Base-by-base conservation (phyloP, 2,797 vertebrate species). In the Neosilurus mollespiculum region DNA sequence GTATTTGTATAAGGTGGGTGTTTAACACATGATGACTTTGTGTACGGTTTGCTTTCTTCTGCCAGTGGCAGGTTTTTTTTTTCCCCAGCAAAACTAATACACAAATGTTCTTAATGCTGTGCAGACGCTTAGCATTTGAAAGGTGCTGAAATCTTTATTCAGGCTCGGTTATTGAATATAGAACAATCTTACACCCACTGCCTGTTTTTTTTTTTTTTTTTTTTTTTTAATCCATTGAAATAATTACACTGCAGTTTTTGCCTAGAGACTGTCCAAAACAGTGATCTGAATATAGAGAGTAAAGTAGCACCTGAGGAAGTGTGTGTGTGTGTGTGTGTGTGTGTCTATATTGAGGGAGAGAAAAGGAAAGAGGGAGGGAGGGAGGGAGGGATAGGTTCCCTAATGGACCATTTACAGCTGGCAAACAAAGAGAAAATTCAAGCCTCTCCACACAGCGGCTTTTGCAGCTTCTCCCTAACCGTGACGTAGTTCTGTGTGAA, bases 181-280 rank as follows among this genome's bases (percentile, higher is more conserved):
- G 58, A 87, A 83, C 88, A 88, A 85, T 90, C 84, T 87, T 89
- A 83, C 90, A 90, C 87, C 90, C 78, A 69, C 87, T 49, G 43
- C 81, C 85, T 83, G 71, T 88, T 88, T 89, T 56, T n/a, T 43
- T 34, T 30, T 24, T 71, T 58, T 89, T 81, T 89, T 90, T 91
- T 92, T 90, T 92, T 67, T 90, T 90, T 91, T 88, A 2, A 43
- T 43, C 37, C 89, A 71, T 22, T 34, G 73, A 75, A 86, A 92
- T 93, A 91, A 94, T 77, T 61, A 77, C 53, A 12, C 93, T 92
- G 87, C 91, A 91, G 91, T 93, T 92, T 79, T 92, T 86, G 89
- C 89, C 89, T 43, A 82, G 85, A 92, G 90, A 91, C 87, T 77
- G 89, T 87, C 85, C 90, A 89, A 89, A 88, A 90, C 88, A 91